These are phyloP conservation scores for Saccopteryx leptura DNA, from an alignment of 2,113 vertebrate genomes.

Conservation along the genomic window DNA sequence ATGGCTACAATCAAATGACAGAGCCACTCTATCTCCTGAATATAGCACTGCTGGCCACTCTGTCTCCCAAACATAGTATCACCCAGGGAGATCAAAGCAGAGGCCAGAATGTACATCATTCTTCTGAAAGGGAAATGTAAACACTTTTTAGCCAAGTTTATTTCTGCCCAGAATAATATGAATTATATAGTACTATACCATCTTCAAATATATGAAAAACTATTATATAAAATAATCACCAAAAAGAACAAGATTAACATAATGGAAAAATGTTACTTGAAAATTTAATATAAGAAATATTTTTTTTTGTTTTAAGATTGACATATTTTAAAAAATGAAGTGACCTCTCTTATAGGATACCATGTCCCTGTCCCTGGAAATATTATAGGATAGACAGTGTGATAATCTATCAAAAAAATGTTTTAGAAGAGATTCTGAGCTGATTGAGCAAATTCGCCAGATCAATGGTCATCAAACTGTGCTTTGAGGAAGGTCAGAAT, in stretches of 20 bases:
- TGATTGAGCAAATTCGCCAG: slow-evolving; percentile 15
- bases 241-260: neutral
- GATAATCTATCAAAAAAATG: neutral
- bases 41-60: neutral
- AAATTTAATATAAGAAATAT: neutral
- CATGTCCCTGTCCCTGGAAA: neutral
- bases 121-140: neutral
- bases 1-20: neutral
- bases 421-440: slow-evolving; percentile 25
- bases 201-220: neutral
- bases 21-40: neutral
- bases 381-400: neutral
- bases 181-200: neutral
- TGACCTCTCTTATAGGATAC: neutral
- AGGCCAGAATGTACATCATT: neutral
- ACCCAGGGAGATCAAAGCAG: neutral
- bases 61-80: neutral
- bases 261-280: neutral
- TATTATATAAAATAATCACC: neutral
- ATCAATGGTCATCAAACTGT: neutral
- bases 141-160: neutral
- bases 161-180: neutral
- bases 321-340: neutral
- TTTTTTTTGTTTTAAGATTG: neutral
- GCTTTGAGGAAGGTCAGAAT: neutral